These are phyloP conservation scores for Hypomecis atomaria DNA, from an alignment of 2,888 invertebrate genomes.

Conservation along the genomic window DNA sequence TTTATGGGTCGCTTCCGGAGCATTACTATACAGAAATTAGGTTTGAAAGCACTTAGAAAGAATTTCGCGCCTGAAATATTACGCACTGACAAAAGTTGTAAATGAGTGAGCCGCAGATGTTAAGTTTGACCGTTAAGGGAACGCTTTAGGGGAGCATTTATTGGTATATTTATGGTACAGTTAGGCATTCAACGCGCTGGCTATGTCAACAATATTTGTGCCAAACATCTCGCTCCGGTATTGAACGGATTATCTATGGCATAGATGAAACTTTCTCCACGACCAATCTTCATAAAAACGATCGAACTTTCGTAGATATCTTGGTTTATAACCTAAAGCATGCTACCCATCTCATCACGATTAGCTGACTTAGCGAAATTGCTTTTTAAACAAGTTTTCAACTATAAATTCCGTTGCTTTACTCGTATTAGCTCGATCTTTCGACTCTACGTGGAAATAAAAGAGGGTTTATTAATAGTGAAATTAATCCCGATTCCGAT, in stretches of 20 bases:
- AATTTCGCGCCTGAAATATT: conserved; percentile 37
- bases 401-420: neutral
- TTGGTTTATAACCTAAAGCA: conserved; percentile 49
- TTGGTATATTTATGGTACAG: conserved; percentile 26
- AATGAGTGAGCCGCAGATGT: conserved; percentile 29
- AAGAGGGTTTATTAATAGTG: conserved; percentile 11
- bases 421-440: conserved; percentile 3
- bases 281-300: conserved; percentile 54
- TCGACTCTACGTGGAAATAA: conserved; percentile 1
- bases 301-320: conserved; percentile 45
- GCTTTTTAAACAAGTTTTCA: conserved; percentile 13
- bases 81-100: conserved; percentile 33
- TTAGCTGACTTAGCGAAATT: conserved; percentile 17
- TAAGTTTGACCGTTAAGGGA: conserved; percentile 34
- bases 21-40: conserved; percentile 53
- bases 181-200: conserved; percentile 18
- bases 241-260: conserved; percentile 39
- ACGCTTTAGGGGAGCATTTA: conserved; percentile 23
- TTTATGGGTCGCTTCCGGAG: conserved; percentile 54
- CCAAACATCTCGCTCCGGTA: conserved; percentile 27
- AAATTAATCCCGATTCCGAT: conserved; percentile 13
- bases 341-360: conserved; percentile 23
- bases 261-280: conserved; percentile 41
- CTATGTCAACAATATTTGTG: conserved; percentile 32
- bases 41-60: conserved; percentile 50